Percentiles rank a stretch among this genome's conserved stretches.
These are phyloP conservation scores for Anarsia innoxiella DNA, from an alignment of 2,888 invertebrate species.

Conservation along the genomic window DNA sequence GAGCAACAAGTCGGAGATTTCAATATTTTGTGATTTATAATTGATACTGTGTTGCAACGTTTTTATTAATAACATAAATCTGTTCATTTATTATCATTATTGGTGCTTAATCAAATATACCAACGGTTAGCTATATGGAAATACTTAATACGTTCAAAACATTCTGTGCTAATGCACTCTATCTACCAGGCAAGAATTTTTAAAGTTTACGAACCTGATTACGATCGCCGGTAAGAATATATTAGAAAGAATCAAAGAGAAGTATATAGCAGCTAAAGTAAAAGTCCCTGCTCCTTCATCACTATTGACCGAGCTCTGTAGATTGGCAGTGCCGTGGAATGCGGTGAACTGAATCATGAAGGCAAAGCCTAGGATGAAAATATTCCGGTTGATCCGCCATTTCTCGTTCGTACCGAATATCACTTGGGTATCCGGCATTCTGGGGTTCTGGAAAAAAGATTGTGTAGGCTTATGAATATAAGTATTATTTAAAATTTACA, in stretches of 20 bases:
- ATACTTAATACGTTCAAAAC: too few species aligned
- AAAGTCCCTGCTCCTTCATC: constrained; percentile 88
- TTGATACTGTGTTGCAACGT: too few species aligned
- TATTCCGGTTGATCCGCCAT: constrained; percentile 88
- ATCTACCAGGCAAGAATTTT: background rate
- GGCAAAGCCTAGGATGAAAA: constrained; percentile 87
- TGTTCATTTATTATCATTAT: too few species aligned
- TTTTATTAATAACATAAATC: too few species aligned
- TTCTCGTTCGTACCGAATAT: constrained; percentile 77
- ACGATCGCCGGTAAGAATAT: constrained; percentile 90
- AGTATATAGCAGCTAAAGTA: constrained; percentile 90
- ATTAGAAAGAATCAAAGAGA: constrained; percentile 90
- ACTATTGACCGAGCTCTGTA: constrained; percentile 90
- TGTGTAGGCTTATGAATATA: too few species aligned
- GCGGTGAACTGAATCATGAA: constrained; percentile 96
- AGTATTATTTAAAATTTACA: too few species aligned
- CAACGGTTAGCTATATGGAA: too few species aligned
- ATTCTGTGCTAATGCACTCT: too few species aligned
- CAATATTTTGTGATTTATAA: too few species aligned
- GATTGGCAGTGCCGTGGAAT: constrained; percentile 88
- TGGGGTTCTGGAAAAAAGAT: too few species aligned
- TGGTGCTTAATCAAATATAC: too few species aligned
- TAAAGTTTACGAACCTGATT: constrained; percentile 78
- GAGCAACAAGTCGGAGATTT: too few species aligned
- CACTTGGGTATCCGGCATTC: constrained; percentile 38